These are phyloP conservation scores for Sinohyriopsis cumingii DNA, from an alignment of 2,888 invertebrate species.

Conservation along the genomic window DNA sequence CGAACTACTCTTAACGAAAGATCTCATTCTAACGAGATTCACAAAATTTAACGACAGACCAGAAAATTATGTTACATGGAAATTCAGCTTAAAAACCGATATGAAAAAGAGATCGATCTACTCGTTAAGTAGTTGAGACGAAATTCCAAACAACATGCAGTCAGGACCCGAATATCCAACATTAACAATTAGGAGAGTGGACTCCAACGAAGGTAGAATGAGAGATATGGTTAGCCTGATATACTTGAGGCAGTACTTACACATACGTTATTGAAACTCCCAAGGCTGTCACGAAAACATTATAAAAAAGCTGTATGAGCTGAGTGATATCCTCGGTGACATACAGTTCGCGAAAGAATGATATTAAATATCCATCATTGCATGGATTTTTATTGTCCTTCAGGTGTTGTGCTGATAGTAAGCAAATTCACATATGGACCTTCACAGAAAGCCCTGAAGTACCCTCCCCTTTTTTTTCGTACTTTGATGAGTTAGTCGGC, in stretches of 20 bases:
- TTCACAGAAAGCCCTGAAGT: too few relatives aligned
- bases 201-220: slow-evolving; percentile 11
- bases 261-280: too few relatives aligned
- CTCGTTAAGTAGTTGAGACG: slow-evolving; percentile 25
- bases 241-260: slow-evolving; percentile 6
- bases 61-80: slow-evolving; percentile 15
- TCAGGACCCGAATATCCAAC: slow-evolving; percentile 20
- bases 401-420: slow-evolving; percentile 10
- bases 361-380: too few relatives aligned
- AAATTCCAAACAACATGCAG: slow-evolving; percentile 11
- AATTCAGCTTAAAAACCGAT: slow-evolving; percentile 14
- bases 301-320: slow-evolving; percentile 6
- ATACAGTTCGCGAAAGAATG: slow-evolving; percentile 5
- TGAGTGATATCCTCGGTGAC: slow-evolving; percentile 11
- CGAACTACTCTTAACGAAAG: slow-evolving; percentile 11
- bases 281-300: slow-evolving; percentile 9
- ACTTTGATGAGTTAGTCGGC: slow-evolving; percentile 6
- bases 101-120: slow-evolving; percentile 23
- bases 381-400: slow-evolving; percentile 12
- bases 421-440: slow-evolving; percentile 10
- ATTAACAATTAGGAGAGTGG: slow-evolving; percentile 7
- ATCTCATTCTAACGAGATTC: slow-evolving; percentile 16
- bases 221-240: slow-evolving; percentile 23
- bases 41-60: too few relatives aligned
- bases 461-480: too few relatives aligned